Base-by-base conservation (phyloP, 35 echinoderm and acorn worm species). In the Apostichopus japonicus region DNA sequence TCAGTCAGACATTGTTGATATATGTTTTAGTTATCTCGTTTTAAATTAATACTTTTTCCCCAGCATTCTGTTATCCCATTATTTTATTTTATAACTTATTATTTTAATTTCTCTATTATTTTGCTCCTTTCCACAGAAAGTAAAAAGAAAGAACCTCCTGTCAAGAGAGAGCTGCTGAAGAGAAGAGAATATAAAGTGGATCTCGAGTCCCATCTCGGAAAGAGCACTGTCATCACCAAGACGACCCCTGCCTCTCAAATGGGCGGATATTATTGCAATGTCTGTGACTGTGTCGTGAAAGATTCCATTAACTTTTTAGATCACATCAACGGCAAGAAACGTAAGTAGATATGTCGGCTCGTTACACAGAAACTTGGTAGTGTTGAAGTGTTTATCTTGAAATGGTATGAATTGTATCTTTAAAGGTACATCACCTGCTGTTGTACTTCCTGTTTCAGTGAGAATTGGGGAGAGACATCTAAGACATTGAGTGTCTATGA, bases 281-380 rank as follows among this genome's bases (percentile, higher is more conserved):
- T 96, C n/a, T 99, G 97, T 90, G 97, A 99, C 84, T 99, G 97
- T 90, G 97, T 99, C 13, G 97, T 99, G 5, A 99, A 98, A 87
- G 97, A 99, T 86, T 99, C 97, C 79, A 99, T 99, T 24, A 99
- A 99, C 72, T 99, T 98, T 63, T 87, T 99, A 44, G 97, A 99
- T 87, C 97, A 99, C 79, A 99, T 99, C 83, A 96, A 99, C 86
- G 97, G 97, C 73, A 99, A 99, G 62, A 99, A 99, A 99, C 97
- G 97, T 99, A 94, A 91, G 97, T 84, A 7, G 33, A 44, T 44
- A 44, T 44, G 33, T 44, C 33, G 33, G 3, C 33, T 44, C 2
- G 33, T 44, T 44, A 61, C 13, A 61, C 57, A 10, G 8, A 8
- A 61, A 61, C 57, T 13, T 51, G 22, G 0, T 82, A 27, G 79